Percentiles rank a stretch among this genome's conserved stretches.
Conservation (phyloP, 1,140 invertebrate genomes). For the Drosophila orena region DNA sequence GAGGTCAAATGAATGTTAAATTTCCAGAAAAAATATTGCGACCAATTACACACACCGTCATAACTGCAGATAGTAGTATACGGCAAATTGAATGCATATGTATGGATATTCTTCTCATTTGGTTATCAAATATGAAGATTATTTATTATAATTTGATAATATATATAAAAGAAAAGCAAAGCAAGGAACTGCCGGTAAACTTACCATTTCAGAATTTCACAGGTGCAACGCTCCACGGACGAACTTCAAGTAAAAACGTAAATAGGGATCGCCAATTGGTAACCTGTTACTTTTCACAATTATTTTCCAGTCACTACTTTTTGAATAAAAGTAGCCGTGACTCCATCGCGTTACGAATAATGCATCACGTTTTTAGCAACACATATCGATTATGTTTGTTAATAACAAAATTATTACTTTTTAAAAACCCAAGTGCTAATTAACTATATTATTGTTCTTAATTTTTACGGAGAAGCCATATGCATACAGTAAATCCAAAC, state of each 20-base stretch:
- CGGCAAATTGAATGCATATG: neutral
- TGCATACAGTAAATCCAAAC: too few species aligned
- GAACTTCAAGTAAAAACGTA: conserved; percentile 34
- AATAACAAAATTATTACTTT: neutral
- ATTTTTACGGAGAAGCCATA: too few species aligned
- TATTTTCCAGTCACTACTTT: conserved; percentile 14
- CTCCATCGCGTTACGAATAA: neutral
- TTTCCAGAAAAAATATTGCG: conserved; percentile 33
- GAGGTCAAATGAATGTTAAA: conserved; percentile 71
- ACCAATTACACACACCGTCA: conserved; percentile 23
- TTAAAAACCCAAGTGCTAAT: neutral
- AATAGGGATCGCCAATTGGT: conserved; percentile 21
- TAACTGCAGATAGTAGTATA: conserved; percentile 3
- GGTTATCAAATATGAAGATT: conserved; percentile 23
- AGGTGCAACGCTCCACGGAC: conserved; percentile 22
- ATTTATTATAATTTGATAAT: conserved; percentile 7
- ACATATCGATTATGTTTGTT: neutral
- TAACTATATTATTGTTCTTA: too few species aligned
- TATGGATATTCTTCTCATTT: neutral
- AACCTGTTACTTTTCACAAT: conserved; percentile 21
- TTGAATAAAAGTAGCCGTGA: conserved; percentile 11
- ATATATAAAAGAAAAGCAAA: neutral
- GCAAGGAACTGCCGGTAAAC: conserved; percentile 1
- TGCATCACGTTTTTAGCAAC: neutral
- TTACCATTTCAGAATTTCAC: conserved; percentile 30